phyloP scores from a whole-genome alignment of 2,113 vertebrate species.

The Cyphomyrus plagiostoma region DNA sequence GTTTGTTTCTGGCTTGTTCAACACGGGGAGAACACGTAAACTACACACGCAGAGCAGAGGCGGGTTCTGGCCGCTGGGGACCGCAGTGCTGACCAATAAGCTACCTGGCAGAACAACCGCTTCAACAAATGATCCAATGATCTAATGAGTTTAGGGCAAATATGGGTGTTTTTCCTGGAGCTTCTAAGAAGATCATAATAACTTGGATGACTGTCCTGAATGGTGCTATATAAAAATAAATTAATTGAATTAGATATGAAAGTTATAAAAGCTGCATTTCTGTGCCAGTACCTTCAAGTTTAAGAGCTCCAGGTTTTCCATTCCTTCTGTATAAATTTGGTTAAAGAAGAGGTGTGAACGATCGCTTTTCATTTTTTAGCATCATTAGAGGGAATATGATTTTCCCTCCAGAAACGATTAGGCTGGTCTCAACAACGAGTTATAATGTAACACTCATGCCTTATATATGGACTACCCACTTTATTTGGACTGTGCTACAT shows the following conservation, averaged over 20 bases:
- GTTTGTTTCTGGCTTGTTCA: background rate
- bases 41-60: background rate
- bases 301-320: background rate
- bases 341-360: background rate
- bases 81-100: background rate
- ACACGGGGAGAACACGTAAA: background rate
- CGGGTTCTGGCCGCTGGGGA: background rate
- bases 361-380: background rate
- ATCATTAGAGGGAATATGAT: background rate
- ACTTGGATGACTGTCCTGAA: background rate
- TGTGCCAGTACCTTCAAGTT: background rate
- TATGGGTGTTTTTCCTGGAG: background rate
- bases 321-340: background rate
- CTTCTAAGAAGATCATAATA: background rate
- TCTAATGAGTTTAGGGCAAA: background rate
- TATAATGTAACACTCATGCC: background rate
- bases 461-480: background rate
- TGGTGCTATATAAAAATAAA: background rate
- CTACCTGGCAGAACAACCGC: background rate
- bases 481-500: background rate
- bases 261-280: background rate
- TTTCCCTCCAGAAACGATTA: background rate
- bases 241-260: background rate
- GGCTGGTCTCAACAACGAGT: background rate
- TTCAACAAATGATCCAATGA: background rate